phyloP scores from a whole-genome alignment of 2,113 vertebrate species.

The Pampusana beccarii region DNA sequence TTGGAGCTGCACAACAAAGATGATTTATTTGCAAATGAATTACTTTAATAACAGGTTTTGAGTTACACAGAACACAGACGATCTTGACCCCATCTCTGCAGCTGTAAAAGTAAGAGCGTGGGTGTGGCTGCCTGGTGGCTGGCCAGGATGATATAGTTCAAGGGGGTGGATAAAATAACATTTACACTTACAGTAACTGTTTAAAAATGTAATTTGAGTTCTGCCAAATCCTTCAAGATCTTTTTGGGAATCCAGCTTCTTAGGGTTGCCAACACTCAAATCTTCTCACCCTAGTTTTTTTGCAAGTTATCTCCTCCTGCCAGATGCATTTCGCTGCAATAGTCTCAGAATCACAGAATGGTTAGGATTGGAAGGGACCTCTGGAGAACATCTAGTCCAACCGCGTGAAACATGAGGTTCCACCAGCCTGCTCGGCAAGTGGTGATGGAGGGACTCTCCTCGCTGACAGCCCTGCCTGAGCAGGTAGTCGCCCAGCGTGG shows the following conservation, averaged over 20 bases:
- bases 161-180: slow-evolving; percentile 70
- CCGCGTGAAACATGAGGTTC: neutral
- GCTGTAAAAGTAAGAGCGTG: slow-evolving; percentile 47
- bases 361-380: too few species aligned
- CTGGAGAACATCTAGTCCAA: too few species aligned
- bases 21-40: slow-evolving; percentile 54
- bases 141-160: slow-evolving; percentile 56
- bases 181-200: slow-evolving; percentile 68
- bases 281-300: slow-evolving; percentile 1
- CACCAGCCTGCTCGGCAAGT: neutral
- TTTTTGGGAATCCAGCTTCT: neutral
- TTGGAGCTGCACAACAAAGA: neutral
- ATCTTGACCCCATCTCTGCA: slow-evolving; percentile 38
- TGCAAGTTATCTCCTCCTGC: neutral
- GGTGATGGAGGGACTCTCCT: neutral
- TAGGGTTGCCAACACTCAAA: neutral
- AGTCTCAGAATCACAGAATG: neutral
- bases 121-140: slow-evolving; percentile 58
- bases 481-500: neutral
- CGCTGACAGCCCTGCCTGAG: neutral
- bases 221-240: slow-evolving; percentile 42
- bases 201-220: slow-evolving; percentile 60
- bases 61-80: neutral
- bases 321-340: neutral
- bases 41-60: slow-evolving; percentile 29